Conservation (phyloP, 2,797 vertebrate species). For the Mareca strepera region DNA sequence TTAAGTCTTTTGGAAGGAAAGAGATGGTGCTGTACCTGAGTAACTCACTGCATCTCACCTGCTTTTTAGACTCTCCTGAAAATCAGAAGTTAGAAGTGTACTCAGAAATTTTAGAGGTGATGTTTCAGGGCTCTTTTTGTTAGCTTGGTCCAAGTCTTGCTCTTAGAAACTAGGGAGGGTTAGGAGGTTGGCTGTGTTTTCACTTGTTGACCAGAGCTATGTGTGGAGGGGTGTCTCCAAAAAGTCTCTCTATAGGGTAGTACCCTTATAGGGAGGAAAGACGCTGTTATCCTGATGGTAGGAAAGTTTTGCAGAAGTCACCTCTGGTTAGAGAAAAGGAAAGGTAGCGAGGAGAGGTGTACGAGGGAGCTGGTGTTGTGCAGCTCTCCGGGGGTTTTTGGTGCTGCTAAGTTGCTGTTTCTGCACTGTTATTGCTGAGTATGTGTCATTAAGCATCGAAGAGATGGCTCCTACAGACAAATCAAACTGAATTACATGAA, state of each 20-base stretch:
- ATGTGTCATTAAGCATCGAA: background rate
- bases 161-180: background rate
- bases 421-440: background rate
- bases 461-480: background rate
- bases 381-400: background rate
- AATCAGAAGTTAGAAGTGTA: background rate
- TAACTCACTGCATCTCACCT: background rate
- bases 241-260: background rate
- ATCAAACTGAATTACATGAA: background rate
- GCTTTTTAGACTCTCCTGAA: background rate
- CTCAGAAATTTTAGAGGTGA: background rate
- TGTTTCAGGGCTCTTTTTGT: background rate
- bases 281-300: fast-evolving
- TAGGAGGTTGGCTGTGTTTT: background rate
- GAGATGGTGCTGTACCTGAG: background rate
- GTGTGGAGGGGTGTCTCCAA: background rate
- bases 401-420: background rate
- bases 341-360: background rate
- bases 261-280: fast-evolving
- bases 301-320: background rate
- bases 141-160: background rate
- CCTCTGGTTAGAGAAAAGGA: background rate
- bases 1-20: background rate
- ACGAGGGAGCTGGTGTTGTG: background rate
- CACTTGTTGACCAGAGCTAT: background rate